phyloP scores from a whole-genome alignment of 2,888 invertebrate genomes.

The Schizaphis graminum region DNA sequence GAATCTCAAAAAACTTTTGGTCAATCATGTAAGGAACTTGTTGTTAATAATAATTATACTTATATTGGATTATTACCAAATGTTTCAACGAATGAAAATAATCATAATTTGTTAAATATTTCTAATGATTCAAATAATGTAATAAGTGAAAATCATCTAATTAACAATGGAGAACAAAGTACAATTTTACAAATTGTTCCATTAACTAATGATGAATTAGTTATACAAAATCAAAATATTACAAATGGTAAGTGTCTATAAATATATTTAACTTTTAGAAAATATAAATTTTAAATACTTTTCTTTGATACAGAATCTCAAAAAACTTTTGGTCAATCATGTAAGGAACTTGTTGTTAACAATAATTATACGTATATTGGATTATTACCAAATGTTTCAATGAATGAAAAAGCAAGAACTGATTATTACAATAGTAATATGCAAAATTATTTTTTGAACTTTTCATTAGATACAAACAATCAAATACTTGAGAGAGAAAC shows the following conservation, averaged over 20 bases:
- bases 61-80: not conserved
- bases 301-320: not conserved
- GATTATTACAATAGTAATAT: not conserved
- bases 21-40: not conserved
- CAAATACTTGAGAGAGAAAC: not conserved
- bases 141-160: not conserved
- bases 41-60: not conserved
- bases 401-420: not conserved
- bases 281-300: not conserved
- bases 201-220: not conserved
- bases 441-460: not conserved
- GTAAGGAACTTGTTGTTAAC: no score
- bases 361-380: not conserved
- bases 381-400: not conserved
- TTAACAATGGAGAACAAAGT: not conserved
- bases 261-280: not conserved
- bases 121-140: not conserved
- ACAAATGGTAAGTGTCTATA: not conserved
- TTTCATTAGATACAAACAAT: not conserved
- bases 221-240: slow-evolving; percentile 8
- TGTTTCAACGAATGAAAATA: not conserved
- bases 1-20: not conserved
- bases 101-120: not conserved
- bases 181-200: not conserved
- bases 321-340: not conserved